These are phyloP conservation scores for Anthophora plumipes DNA, from an alignment of 2,888 invertebrate genomes.

Conservation along the genomic window DNA sequence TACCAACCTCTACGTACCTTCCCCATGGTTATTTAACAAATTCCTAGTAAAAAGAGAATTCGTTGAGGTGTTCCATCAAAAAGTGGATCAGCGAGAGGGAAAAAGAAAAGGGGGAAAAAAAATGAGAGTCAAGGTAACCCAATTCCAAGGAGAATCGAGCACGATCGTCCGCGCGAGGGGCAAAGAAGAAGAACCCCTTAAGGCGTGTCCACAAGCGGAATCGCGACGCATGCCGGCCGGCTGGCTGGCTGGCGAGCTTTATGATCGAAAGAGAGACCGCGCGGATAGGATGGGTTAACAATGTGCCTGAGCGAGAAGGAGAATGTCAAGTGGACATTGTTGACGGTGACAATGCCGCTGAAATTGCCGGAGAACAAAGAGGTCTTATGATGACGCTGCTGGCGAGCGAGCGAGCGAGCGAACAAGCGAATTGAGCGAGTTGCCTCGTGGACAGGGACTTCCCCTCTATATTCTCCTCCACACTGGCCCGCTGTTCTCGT, in stretches of 20 bases:
- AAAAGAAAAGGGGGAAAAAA: background rate
- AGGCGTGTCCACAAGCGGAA: conserved; percentile 67
- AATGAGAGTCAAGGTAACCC: conserved; percentile 35
- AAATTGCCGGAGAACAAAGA: conserved; percentile 85
- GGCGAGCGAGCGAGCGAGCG: conserved; percentile 76
- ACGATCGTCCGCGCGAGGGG: conserved; percentile 25
- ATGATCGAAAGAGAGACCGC: conserved; percentile 82
- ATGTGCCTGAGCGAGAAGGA: conserved; percentile 81
- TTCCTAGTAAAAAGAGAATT: background rate
- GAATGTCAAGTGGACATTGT: conserved; percentile 85
- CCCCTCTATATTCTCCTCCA: conserved; percentile 58
- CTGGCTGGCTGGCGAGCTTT: conserved; percentile 78
- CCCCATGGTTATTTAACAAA: no score
- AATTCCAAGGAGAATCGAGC: conserved; percentile 38
- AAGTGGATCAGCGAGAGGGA: background rate
- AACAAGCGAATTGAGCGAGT: conserved; percentile 78
- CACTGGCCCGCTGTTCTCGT: conserved; percentile 37
- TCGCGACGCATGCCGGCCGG: conserved; percentile 63
- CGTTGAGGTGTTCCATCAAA: background rate
- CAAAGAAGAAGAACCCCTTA: conserved; percentile 56
- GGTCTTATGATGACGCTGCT: conserved; percentile 84
- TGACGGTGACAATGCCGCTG: conserved; percentile 85
- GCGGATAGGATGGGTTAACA: conserved; percentile 76
- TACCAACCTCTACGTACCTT: no score
- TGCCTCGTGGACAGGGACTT: conserved; percentile 76